Percentiles rank a stretch among this genome's conserved stretches.
phyloP scores from a whole-genome alignment of 2,797 vertebrate species.

The Anomalospiza imberbis region DNA sequence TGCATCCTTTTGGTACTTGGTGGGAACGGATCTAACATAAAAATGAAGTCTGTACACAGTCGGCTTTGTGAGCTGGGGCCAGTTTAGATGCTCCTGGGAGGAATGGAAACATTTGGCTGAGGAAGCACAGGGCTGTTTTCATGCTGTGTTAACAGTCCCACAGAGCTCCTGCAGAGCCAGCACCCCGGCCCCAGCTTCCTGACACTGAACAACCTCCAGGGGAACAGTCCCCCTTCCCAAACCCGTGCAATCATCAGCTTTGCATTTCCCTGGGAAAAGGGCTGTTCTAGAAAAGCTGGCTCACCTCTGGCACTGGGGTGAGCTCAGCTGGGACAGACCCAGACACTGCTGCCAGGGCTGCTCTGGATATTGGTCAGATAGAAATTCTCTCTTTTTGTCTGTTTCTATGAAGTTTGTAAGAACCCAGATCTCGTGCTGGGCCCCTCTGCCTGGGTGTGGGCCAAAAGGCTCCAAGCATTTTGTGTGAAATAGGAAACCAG shows the following conservation, averaged over 20 bases:
- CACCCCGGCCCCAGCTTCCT: rapidly evolving
- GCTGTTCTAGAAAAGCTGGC: background rate
- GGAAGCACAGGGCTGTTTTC: background rate
- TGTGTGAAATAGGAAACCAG: rapidly evolving
- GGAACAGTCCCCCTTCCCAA: background rate
- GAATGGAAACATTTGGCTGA: background rate
- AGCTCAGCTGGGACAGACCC: background rate
- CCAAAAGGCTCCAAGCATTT: background rate
- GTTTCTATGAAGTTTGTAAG: background rate
- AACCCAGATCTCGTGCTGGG: background rate
- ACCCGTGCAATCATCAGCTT: rapidly evolving
- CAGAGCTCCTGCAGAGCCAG: background rate
- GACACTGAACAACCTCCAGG: background rate
- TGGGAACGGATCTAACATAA: background rate
- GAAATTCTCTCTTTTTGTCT: background rate
- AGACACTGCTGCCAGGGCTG: rapidly evolving
- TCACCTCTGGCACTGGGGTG: background rate
- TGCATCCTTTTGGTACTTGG: background rate
- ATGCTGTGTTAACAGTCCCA: background rate
- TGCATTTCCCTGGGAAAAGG: background rate
- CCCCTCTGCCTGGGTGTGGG: rapidly evolving
- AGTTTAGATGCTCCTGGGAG: background rate
- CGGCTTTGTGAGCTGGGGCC: background rate
- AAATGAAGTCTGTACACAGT: background rate
- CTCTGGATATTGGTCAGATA: rapidly evolving